phyloP scores from a whole-genome alignment of 2,888 invertebrate genomes.

The Chaetogeoica ovagalla region DNA sequence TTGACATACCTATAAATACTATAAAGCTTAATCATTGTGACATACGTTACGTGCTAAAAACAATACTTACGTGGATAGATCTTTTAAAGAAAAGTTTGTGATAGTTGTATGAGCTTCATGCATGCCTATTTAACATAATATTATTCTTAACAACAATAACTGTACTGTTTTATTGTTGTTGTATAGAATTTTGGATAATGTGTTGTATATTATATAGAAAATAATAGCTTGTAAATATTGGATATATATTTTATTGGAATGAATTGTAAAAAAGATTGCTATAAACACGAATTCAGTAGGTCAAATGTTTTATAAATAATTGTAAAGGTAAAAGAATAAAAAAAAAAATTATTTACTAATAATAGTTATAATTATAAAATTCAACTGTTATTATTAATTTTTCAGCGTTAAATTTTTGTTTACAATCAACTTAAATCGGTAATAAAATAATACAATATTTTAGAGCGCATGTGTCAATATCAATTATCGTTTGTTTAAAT shows the following conservation, averaged over 20 bases:
- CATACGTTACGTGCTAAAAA: slow-evolving; percentile 17
- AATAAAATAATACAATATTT: background rate
- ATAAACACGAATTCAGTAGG: too few species aligned
- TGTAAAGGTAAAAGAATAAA: too few species aligned
- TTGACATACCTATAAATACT: background rate
- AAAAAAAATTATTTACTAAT: background rate
- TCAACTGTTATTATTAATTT: too few species aligned
- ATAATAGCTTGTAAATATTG: too few species aligned
- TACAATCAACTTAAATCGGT: background rate
- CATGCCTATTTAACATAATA: slow-evolving; percentile 22
- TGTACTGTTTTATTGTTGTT: background rate
- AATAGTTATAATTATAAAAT: too few species aligned
- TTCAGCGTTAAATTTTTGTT: too few species aligned
- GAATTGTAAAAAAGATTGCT: too few species aligned
- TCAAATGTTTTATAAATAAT: too few species aligned
- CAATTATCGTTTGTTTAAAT: too few species aligned
- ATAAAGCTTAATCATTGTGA: slow-evolving; percentile 15
- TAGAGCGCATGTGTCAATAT: background rate
- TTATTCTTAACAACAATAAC: background rate
- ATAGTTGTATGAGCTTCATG: slow-evolving; percentile 28
- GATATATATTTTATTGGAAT: too few species aligned
- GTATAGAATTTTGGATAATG: background rate
- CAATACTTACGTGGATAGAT: slow-evolving; percentile 21
- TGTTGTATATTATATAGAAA: background rate
- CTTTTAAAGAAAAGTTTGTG: slow-evolving; percentile 37